These are phyloP conservation scores for Mohoua ochrocephala DNA, from an alignment of 2,113 vertebrate genomes.

Conservation along the genomic window DNA sequence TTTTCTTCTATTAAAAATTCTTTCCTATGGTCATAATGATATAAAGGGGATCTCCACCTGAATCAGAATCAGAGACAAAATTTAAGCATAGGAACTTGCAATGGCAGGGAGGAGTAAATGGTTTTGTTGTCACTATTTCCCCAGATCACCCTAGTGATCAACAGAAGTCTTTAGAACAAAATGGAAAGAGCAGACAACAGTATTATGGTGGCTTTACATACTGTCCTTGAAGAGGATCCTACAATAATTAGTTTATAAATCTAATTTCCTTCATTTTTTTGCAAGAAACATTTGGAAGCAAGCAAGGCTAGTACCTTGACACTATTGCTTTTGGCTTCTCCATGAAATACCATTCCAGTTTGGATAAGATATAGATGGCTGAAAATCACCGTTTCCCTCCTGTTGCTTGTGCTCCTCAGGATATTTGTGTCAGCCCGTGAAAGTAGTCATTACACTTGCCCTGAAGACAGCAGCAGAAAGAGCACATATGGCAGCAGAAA, in stretches of 20 bases:
- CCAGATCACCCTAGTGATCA: not conserved
- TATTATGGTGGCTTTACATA: not conserved
- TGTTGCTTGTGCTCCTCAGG: not conserved
- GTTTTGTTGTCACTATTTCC: not conserved
- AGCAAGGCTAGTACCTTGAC: not conserved
- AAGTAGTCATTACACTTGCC: not conserved
- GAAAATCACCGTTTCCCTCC: not conserved
- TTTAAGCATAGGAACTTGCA: not conserved
- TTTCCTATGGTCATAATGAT: not conserved
- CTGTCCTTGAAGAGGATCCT: not conserved
- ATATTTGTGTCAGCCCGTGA: not conserved
- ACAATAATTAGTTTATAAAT: not conserved
- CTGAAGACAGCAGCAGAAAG: not conserved
- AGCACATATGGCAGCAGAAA: not conserved
- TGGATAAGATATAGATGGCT: not conserved
- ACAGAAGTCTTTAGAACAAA: not conserved
- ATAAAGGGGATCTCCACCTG: not conserved
- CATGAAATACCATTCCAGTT: not conserved
- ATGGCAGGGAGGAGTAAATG: not conserved
- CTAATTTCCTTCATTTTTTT: not conserved
- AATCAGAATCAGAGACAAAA: not conserved
- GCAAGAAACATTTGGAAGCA: not conserved
- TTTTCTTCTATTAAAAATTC: not conserved
- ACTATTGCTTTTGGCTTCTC: slow-evolving; percentile 16
- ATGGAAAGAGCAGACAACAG: not conserved